Percentiles rank a stretch among this genome's conserved stretches.
Evolutionary conservation across 2,797 vertebrate genomes (phyloP).

Genomic region (Lithobates pipiens): DNA sequence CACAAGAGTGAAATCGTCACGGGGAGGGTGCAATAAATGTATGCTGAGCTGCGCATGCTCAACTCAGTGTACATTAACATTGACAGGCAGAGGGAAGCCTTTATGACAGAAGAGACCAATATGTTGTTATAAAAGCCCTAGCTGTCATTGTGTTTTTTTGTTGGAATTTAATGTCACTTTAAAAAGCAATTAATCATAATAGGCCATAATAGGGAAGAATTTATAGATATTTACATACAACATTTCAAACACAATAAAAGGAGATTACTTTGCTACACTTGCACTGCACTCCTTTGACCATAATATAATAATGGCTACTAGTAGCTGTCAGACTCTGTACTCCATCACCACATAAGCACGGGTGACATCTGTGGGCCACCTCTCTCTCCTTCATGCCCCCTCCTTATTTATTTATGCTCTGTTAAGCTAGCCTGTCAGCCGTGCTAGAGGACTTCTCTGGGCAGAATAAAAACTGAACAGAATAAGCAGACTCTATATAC

Average conservation of each 20-base stretch:
- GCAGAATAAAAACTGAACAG: not conserved
- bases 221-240: no score
- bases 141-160: no score
- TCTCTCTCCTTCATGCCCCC: slow-evolving; percentile 64
- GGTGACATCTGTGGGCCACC: slow-evolving; percentile 55
- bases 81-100: no score
- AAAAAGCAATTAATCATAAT: not conserved
- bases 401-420: slow-evolving; percentile 78
- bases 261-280: not conserved
- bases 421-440: slow-evolving; percentile 78
- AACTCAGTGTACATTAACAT: no score
- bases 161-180: no score
- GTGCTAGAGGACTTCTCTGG: slow-evolving; percentile 63
- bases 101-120: no score
- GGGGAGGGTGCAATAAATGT: no score
- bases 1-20: no score
- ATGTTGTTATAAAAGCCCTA: no score
- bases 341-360: slow-evolving; percentile 73
- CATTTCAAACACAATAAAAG: not conserved
- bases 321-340: slow-evolving; percentile 72
- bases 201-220: not conserved
- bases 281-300: slow-evolving; percentile 56
- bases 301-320: slow-evolving; percentile 78
- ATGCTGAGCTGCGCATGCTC: no score
- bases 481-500: not conserved